Conservation (phyloP, 2,113 vertebrate species). For the Corvus hawaiiensis region DNA sequence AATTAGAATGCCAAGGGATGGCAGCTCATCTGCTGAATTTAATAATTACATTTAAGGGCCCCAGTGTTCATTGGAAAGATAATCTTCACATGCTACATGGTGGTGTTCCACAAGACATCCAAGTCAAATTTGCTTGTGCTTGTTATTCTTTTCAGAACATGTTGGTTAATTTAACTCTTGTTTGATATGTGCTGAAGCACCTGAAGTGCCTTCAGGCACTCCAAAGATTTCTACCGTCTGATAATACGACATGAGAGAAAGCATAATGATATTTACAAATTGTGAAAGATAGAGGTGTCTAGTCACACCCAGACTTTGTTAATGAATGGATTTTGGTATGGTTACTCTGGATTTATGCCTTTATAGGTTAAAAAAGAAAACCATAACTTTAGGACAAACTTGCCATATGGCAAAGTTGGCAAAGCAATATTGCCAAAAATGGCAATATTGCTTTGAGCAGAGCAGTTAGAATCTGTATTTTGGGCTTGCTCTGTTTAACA, state of each 20-base stretch:
- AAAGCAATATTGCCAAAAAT: neutral
- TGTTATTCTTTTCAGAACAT: neutral
- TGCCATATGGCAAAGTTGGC: neutral
- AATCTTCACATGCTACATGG: neutral
- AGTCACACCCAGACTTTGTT: neutral
- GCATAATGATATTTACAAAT: neutral
- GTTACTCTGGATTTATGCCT: neutral
- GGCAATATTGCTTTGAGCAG: neutral
- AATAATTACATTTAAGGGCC: neutral
- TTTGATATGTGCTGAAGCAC: neutral
- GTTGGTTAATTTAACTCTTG: neutral
- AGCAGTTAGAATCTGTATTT: neutral
- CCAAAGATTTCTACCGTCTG: neutral
- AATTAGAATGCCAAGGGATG: neutral
- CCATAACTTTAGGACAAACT: neutral
- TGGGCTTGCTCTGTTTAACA: neutral
- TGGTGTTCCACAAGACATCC: neutral
- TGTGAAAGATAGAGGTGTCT: neutral
- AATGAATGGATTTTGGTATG: neutral
- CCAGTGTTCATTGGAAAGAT: neutral
- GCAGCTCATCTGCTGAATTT: neutral
- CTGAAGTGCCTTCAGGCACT: neutral
- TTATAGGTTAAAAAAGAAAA: neutral
- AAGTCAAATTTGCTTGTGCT: neutral
- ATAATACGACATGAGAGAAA: neutral